phyloP scores from a whole-genome alignment of 2,888 invertebrate genomes.

The Lasioglossum vierecki region DNA sequence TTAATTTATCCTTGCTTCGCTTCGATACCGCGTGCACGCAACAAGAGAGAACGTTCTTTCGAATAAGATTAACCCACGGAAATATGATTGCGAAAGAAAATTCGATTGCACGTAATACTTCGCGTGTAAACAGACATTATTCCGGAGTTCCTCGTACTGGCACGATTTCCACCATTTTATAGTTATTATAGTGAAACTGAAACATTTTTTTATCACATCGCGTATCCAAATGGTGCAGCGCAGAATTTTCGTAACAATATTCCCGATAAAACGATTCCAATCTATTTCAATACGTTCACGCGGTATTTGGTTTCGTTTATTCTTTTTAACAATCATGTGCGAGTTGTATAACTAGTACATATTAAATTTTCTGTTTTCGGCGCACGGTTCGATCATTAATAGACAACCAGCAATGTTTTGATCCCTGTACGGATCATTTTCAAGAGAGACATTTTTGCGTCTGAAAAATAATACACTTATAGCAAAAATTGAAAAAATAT shows the following conservation, averaged over 20 bases:
- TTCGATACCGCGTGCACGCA: not conserved
- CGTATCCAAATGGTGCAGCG: not conserved
- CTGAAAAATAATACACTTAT: too few species aligned
- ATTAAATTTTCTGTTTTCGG: too few species aligned
- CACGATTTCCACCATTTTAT: not conserved
- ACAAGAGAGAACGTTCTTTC: not conserved
- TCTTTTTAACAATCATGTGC: too few species aligned
- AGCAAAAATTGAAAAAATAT: too few species aligned
- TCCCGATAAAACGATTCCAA: not conserved
- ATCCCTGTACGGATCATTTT: too few species aligned
- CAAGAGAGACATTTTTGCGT: too few species aligned
- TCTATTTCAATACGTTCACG: too few species aligned
- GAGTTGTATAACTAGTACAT: too few species aligned
- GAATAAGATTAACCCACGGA: not conserved
- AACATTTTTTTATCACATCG: not conserved
- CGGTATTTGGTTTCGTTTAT: too few species aligned
- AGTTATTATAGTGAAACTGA: not conserved
- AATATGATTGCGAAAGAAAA: not conserved
- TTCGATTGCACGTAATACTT: not conserved
- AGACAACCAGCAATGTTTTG: too few species aligned
- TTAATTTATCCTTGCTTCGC: conserved; percentile 23
- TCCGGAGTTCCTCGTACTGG: not conserved
- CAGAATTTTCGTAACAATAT: not conserved
- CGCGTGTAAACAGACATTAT: conserved; percentile 7
- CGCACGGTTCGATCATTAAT: too few species aligned